These are phyloP conservation scores for Rhynchotus rufescens DNA, from an alignment of 2,797 vertebrate species.

Conservation along the genomic window DNA sequence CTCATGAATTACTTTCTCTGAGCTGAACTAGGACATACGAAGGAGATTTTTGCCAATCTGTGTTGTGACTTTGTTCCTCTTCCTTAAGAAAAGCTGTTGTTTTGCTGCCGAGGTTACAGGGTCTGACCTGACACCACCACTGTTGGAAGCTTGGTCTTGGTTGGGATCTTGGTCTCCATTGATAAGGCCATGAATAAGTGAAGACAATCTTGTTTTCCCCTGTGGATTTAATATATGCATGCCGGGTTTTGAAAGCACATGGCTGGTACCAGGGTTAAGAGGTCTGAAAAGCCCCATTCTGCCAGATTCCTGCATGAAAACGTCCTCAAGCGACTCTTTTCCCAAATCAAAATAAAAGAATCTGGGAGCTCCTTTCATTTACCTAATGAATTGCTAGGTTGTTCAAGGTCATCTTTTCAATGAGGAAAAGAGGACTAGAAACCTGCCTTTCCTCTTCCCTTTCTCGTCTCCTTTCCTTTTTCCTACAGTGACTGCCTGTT, in stretches of 20 bases:
- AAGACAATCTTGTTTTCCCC: not conserved
- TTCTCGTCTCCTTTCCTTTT: not conserved
- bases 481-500: not conserved
- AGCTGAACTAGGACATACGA: not conserved
- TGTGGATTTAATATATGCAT: not conserved
- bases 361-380: not conserved
- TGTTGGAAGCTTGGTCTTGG: not conserved
- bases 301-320: not conserved
- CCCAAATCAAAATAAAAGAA: not conserved
- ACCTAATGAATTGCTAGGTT: not conserved
- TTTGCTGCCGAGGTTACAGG: not conserved
- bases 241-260: not conserved
- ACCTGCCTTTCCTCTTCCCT: not conserved
- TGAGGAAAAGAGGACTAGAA: not conserved
- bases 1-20: not conserved
- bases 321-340: not conserved
- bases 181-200: not conserved
- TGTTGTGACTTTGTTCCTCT: not conserved
- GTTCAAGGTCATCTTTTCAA: not conserved
- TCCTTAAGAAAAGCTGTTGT: not conserved
- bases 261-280: not conserved
- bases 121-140: not conserved
- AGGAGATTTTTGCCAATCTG: not conserved
- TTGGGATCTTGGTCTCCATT: not conserved
- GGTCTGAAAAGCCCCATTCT: not conserved